Evolutionary conservation across 2,888 invertebrate genomes (phyloP).

Genomic region (Zhuqinia jingwanae): DNA sequence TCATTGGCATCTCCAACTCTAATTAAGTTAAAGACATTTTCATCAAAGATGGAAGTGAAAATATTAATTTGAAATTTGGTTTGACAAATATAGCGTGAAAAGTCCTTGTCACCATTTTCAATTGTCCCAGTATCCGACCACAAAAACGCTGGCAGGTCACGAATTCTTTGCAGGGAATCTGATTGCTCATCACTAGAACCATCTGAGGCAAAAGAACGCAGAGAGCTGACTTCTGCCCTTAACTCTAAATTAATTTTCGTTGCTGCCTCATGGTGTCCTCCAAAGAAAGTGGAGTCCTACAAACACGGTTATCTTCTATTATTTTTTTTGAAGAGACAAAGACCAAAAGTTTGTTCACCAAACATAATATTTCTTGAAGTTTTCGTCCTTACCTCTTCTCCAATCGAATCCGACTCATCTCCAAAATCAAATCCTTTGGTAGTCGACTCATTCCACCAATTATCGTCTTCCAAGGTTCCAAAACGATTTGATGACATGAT

Average conservation of each 20-base stretch:
- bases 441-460: conserved; percentile 86
- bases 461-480: conserved; percentile 75
- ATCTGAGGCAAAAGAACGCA: conserved; percentile 77
- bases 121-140: conserved; percentile 75
- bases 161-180: conserved; percentile 71
- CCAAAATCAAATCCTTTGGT: conserved; percentile 88
- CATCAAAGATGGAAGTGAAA: neutral
- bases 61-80: neutral
- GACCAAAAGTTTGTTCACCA: no score
- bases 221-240: conserved; percentile 77
- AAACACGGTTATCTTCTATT: no score
- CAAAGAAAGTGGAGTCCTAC: conserved; percentile 75
- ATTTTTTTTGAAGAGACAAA: no score
- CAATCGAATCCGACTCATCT: conserved; percentile 82
- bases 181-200: conserved; percentile 74
- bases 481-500: conserved; percentile 75
- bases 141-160: conserved; percentile 76
- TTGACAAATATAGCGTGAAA: no score
- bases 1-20: conserved; percentile 70
- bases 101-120: conserved; percentile 70
- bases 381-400: conserved; percentile 84
- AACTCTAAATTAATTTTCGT: conserved; percentile 74
- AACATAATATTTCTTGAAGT: no score
- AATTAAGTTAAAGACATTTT: no score
- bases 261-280: conserved; percentile 73